Evolutionary conservation across 2,113 vertebrate genomes (phyloP), one percentile per base, ranked within the genome.

Genomic region (Gracilinanus agilis): DNA sequence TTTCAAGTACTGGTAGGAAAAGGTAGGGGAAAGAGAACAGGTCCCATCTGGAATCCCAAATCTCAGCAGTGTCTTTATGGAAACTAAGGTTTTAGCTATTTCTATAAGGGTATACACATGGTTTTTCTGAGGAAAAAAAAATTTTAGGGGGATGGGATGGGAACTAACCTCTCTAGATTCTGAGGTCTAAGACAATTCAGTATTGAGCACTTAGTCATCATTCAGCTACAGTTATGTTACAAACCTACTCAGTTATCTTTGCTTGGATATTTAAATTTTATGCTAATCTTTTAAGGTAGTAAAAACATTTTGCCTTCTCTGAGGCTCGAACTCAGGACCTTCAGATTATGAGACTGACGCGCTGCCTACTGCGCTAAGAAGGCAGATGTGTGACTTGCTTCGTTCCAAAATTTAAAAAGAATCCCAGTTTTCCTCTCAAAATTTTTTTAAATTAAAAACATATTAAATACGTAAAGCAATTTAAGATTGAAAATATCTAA

Each of bases 371-470:
- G 88, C 44, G 21, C 97, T 90, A 97, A 96, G 96, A 96, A 90
- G 92, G 93, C 90, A 24, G 40, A 5, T 0, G 0, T 0, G 0
- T n/a, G 1, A 0, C 0, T 0, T 0, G 0, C 0, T 0, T 53
- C n/a, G 9, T n/a, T 40, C n/a, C 40, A 40, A 40, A 83, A 21
- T 83, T 40, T 40, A 75, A 27, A 75, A 75, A 7, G 6, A 40
- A 21, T 83, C 7, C 19, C 29, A 67, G 10, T 9, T 83, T 23
- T n/a, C 67, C 40, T 16, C 7, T 2, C n/a, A 83, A 40, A 29
- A 11, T 34, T 83, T 83, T 83, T 23, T 83, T 49, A 49, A 49
- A 40, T 23, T 56, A 61, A 29, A 27, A 61, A 61, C 12, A 61
- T n/a, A n/a, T n/a, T n/a, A n/a, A n/a, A n/a, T n/a, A n/a, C 49